Conservation (phyloP, 1,140 invertebrate genomes). For the Drosophila tsacasi region DNA sequence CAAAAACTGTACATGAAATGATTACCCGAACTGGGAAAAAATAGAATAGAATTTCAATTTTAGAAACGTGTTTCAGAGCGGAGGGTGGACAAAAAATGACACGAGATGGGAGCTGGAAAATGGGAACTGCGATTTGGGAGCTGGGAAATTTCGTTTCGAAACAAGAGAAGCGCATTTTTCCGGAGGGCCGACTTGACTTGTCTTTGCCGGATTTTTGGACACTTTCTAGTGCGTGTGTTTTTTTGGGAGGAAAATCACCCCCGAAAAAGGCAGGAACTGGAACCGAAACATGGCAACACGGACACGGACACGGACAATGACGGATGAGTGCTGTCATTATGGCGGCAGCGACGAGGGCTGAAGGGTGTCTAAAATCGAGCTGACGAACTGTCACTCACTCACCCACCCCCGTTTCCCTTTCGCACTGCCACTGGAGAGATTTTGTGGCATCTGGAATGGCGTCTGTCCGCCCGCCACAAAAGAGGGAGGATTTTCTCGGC, state of each 20-base stretch:
- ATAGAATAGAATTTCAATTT: conserved; percentile 80
- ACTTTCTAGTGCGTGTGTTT: conserved; percentile 61
- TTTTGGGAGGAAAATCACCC: conserved; percentile 54
- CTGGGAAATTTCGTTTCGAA: conserved; percentile 25
- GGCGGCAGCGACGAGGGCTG: conserved; percentile 55
- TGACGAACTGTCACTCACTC: conserved; percentile 79
- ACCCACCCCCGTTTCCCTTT: conserved; percentile 21
- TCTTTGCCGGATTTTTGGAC: conserved; percentile 76
- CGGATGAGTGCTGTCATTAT: conserved; percentile 78
- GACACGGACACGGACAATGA: conserved; percentile 70
- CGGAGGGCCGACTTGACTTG: conserved; percentile 67
- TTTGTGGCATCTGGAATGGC: conserved; percentile 59
- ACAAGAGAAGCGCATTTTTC: conserved; percentile 47
- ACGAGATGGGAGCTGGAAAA: conserved; percentile 17
- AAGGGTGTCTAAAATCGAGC: conserved; percentile 77
- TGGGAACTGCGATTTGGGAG: background rate
- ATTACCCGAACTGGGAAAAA: conserved; percentile 61
- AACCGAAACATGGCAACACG: conserved; percentile 40
- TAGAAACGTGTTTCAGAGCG: conserved; percentile 71
- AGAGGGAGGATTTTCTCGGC: conserved; percentile 24
- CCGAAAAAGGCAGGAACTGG: conserved; percentile 41
- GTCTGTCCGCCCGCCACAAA: conserved; percentile 31
- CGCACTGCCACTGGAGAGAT: conserved; percentile 42
- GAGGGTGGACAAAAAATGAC: conserved; percentile 46
- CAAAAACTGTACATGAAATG: conserved; percentile 82